Base-by-base conservation (phyloP, 2,888 invertebrate species). In the Oscheius sp. region DNA sequence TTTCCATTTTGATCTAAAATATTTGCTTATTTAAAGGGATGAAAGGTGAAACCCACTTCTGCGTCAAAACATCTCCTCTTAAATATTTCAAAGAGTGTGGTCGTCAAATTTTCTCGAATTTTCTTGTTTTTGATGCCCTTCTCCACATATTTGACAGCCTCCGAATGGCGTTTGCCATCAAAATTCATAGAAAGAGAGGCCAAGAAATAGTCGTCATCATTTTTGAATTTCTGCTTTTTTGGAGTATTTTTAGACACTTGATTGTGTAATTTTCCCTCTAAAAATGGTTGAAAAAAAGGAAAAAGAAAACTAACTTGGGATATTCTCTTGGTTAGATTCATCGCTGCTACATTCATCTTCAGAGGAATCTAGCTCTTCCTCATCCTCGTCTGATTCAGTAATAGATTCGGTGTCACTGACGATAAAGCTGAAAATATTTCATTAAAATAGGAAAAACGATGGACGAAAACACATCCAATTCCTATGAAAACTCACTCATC, bases 1-100 rank as follows among this genome's bases (percentile, higher is more conserved):
- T 27, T 29, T 92, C 91, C 0, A 89, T 87, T 3, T 93, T 91
- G 29, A 95, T 87, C 68, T 88, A 67, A 39, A 74, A 39, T 34
- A n/a, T 42, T n/a, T 8, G 23, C 58, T 31, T 8, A n/a, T 3
- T 23, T 15, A 6, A 5, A 10, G 5, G 2, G 15, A n/a, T 25
- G 17, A 12, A 15, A 31, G 45, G 34, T 10, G 12, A 4, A 33
- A 42, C 46, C 4, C 31, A 68, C 67, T 48, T 57, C 55, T 17
- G 58, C 66, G 17, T 66, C 52, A 53, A 75, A 75, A 46, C 72
- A 72, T 4, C 64, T n/a, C 29, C 64, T 64, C 20, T 65, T 68
- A 58, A 45, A 74, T 61, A 69, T 72, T 50, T 46, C 72, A 39
- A 55, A 73, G 46, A 67, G 65, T 37, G 0, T 71, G 6, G 29